phyloP scores from a whole-genome alignment of 2,797 vertebrate species.

The Falco columbarius region DNA sequence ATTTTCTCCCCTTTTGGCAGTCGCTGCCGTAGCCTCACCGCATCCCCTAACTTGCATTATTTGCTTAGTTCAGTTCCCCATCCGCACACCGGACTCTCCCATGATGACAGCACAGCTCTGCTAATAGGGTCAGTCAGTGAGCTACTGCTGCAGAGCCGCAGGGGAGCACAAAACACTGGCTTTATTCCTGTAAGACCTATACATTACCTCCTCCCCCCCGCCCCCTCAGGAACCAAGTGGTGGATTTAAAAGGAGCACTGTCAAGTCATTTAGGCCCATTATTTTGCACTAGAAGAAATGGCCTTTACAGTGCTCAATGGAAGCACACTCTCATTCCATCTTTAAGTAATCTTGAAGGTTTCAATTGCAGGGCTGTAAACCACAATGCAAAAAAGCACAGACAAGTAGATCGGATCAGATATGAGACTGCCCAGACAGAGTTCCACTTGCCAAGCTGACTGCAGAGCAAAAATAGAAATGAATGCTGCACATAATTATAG shows the following conservation, averaged over 20 bases:
- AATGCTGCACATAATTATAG: constrained; percentile 39
- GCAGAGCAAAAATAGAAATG: constrained; percentile 60
- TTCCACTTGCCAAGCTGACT: constrained; percentile 59
- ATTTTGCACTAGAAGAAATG: constrained; percentile 59
- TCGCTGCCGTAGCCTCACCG: fast-evolving
- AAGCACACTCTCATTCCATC: constrained; percentile 43
- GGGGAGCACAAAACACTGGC: constrained; percentile 61
- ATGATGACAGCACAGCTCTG: constrained; percentile 12
- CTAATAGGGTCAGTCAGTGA: constrained; percentile 60
- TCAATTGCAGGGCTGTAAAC: constrained; percentile 58
- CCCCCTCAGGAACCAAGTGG: constrained; percentile 40
- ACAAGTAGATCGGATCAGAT: constrained; percentile 60
- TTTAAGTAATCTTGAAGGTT: constrained; percentile 64
- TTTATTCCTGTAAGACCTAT: constrained; percentile 66
- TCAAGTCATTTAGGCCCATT: constrained; percentile 61
- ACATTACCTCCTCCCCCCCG: constrained; percentile 20
- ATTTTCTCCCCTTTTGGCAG: not conserved
- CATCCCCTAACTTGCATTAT: not conserved
- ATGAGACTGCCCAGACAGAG: constrained; percentile 60
- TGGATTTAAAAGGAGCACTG: constrained; percentile 59
- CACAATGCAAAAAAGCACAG: constrained; percentile 63
- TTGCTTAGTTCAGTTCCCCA: not conserved
- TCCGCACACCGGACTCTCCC: not conserved
- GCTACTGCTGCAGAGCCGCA: constrained; percentile 48
- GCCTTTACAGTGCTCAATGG: constrained; percentile 49